These are phyloP conservation scores for Molossus alvarezi DNA, from an alignment of 2,797 vertebrate species.

Conservation along the genomic window DNA sequence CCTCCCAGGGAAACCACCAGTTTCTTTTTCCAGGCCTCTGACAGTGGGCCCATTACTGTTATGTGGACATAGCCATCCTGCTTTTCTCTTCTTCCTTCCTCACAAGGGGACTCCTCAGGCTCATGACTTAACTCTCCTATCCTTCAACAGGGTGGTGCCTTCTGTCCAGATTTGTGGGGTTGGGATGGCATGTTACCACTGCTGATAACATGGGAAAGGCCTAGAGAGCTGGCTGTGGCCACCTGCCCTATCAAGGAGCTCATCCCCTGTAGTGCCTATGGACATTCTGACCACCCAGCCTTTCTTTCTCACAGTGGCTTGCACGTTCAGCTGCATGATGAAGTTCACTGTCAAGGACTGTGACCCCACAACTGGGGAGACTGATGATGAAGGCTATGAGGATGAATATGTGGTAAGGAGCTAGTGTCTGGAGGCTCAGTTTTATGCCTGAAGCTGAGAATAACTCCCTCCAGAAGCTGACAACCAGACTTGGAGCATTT, in stretches of 20 bases:
- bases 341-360: slow-evolving; percentile 94
- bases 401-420: slow-evolving; percentile 94
- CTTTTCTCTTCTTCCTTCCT: background rate
- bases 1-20: background rate
- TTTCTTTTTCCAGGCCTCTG: slow-evolving; percentile 29
- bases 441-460: background rate
- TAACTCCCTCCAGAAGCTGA: background rate
- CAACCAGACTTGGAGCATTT: background rate
- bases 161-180: background rate
- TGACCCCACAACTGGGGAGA: slow-evolving; percentile 92
- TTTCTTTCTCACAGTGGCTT: slow-evolving; percentile 88
- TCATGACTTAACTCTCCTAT: background rate
- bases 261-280: background rate
- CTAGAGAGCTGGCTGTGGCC: background rate
- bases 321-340: slow-evolving; percentile 93
- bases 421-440: background rate
- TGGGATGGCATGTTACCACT: background rate
- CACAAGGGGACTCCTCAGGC: background rate
- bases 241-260: background rate
- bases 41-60: background rate
- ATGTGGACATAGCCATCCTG: background rate
- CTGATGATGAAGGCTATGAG: slow-evolving; percentile 91
- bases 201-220: background rate
- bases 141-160: background rate
- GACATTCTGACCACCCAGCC: background rate